Base-by-base conservation (phyloP, 2,797 vertebrate genomes). In the Sebastiscus tertius region DNA sequence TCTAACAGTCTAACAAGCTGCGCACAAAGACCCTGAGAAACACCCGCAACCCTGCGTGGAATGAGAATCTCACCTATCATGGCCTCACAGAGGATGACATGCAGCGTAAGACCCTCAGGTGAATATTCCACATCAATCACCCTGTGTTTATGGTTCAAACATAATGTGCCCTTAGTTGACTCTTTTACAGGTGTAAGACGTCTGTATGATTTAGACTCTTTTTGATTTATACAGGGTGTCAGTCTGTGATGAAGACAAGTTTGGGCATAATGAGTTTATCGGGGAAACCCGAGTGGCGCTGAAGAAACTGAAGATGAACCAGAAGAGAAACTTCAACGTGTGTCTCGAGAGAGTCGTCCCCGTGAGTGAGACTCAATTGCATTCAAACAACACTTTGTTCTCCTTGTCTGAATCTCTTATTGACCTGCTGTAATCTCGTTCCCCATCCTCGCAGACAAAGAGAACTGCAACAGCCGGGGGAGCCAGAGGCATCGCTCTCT, bases 201-300 rank as follows among this genome's bases (percentile, higher is more conserved):
- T 59, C 58, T 9, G 20, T 54, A 20, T 66, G 49, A 82, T 87
- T 79, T 39, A 14, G 2, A 46, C 34, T 46, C 33, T 33, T 79
- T 67, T 67, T 72, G 26, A 64, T 85, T 77, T 85, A 29, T 58
- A 16, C 93, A 99, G 98, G 95, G 95, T 99, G 86, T 99, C 98
- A 0, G 98, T 99, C 75, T 99, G 97, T 3, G 98, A 99, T 7
- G 98, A 99, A 87, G 98, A 99, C 93, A 99, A 99, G 86, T 99
- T 99, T 14, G 98, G 98, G 65, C 98, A 99, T 78, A 99, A 99
- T 2, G 98, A 99, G 84, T 99, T 99, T 52, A 99, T 99, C 0
- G 98, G 98, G 2, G 98, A 99, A 95, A 99, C 97, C n/a, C 91
- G 98, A 82, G 96, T 99, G 88, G 97, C 97, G 0, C 95, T 99